A percentile compares a stretch with the other conserved stretches of the same genome.
phyloP scores from a whole-genome alignment of 2,113 vertebrate genomes.

The Sprattus sprattus region DNA sequence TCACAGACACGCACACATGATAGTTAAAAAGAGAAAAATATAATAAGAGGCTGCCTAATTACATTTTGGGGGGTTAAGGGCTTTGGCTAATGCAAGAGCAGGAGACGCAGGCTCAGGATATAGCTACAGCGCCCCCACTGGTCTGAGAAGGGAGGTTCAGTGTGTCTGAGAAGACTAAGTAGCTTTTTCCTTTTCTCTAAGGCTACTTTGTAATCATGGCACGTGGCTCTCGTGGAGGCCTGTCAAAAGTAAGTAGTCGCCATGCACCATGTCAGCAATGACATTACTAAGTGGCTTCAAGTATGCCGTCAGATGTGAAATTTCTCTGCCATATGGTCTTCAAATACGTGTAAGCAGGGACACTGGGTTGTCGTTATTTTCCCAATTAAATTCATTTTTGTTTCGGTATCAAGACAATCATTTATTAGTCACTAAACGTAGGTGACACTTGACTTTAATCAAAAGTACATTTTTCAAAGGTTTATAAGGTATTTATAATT shows the following conservation, averaged over 20 bases:
- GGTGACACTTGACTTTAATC: neutral
- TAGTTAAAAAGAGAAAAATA: conserved; percentile 44
- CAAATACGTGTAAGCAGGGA: neutral
- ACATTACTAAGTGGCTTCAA: neutral
- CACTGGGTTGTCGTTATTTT: neutral
- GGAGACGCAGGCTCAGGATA: neutral
- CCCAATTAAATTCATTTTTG: neutral
- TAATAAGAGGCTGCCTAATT: conserved; percentile 57
- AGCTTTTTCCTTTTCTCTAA: neutral
- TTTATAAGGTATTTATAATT: neutral
- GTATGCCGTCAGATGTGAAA: neutral
- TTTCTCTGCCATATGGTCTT: neutral
- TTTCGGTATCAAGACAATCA: neutral
- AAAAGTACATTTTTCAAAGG: neutral
- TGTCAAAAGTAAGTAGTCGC: neutral
- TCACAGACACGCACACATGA: neutral
- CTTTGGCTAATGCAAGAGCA: conserved; percentile 50
- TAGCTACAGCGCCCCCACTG: conserved; percentile 68
- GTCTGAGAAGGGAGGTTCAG: conserved; percentile 22
- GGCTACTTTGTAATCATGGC: neutral
- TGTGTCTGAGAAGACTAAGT: neutral
- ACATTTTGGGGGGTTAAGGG: conserved; percentile 73
- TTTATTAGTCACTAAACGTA: neutral
- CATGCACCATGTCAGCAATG: neutral
- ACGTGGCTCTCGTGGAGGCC: neutral